phyloP scores from a whole-genome alignment of 92 coral and sea anemone species.

The Anthopleura xanthogrammica region DNA sequence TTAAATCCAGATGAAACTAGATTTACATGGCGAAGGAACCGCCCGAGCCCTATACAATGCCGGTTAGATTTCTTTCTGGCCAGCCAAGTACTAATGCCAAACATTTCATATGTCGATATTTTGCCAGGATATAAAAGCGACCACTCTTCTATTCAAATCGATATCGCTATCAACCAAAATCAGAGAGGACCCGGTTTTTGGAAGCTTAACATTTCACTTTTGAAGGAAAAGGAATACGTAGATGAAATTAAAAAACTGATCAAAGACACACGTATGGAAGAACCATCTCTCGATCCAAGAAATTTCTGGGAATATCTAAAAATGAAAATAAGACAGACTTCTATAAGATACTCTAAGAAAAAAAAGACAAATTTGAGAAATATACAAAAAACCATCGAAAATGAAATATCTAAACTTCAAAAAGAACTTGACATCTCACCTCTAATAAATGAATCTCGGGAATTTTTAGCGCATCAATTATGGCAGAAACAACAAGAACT shows the following conservation, averaged over 20 bases:
- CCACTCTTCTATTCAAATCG: not conserved
- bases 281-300: no score
- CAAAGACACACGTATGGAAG: no score
- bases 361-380: not conserved
- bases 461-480: no score
- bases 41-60: conserved; percentile 7
- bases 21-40: conserved; percentile 14
- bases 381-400: no score
- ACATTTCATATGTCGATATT: not conserved
- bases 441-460: no score
- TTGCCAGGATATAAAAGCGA: not conserved
- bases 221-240: not conserved
- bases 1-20: conserved; percentile 8
- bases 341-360: conserved; percentile 20
- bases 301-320: conserved; percentile 26
- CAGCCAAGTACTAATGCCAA: not conserved
- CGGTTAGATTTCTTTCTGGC: not conserved
- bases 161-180: not conserved
- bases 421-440: no score
- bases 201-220: not conserved
- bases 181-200: conserved; percentile 7
- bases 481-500: no score
- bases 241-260: not conserved
- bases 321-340: conserved; percentile 7
- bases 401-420: no score